Evolutionary conservation across 2,113 vertebrate species (phyloP).

Genomic region (Odobenus rosmarus): DNA sequence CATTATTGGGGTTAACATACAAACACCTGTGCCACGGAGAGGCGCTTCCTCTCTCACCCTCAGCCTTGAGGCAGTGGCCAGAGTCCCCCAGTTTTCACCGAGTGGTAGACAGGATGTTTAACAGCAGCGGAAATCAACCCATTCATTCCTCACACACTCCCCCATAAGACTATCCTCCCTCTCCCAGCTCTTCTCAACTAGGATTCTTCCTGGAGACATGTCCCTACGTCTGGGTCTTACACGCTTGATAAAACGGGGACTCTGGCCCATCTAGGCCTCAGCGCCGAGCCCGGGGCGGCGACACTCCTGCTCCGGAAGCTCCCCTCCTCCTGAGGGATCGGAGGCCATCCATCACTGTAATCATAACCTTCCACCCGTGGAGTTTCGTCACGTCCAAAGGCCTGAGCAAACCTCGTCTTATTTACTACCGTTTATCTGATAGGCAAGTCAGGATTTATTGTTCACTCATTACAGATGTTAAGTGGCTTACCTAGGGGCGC

Average conservation of each 20-base stretch:
- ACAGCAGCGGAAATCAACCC: neutral
- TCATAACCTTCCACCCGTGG: neutral
- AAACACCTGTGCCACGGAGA: neutral
- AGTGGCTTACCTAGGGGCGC: neutral
- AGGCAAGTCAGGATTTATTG: neutral
- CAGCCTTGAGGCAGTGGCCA: neutral
- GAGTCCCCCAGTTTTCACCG: neutral
- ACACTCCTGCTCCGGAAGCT: neutral
- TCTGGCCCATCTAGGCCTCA: neutral
- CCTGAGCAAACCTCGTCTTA: neutral
- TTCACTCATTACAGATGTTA: neutral
- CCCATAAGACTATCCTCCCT: neutral
- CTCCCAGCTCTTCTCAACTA: neutral
- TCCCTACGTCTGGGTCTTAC: neutral
- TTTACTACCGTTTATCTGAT: neutral
- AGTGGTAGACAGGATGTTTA: neutral
- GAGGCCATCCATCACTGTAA: neutral
- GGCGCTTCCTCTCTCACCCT: neutral
- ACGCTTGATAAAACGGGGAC: neutral
- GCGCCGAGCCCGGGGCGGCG: too few relatives aligned
- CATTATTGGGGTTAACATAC: neutral
- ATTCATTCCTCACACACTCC: too few relatives aligned
- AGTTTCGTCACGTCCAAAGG: neutral
- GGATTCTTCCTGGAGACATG: neutral
- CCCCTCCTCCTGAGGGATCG: neutral